phyloP scores from a whole-genome alignment of 2,113 vertebrate species.

The Sturnira hondurensis region DNA sequence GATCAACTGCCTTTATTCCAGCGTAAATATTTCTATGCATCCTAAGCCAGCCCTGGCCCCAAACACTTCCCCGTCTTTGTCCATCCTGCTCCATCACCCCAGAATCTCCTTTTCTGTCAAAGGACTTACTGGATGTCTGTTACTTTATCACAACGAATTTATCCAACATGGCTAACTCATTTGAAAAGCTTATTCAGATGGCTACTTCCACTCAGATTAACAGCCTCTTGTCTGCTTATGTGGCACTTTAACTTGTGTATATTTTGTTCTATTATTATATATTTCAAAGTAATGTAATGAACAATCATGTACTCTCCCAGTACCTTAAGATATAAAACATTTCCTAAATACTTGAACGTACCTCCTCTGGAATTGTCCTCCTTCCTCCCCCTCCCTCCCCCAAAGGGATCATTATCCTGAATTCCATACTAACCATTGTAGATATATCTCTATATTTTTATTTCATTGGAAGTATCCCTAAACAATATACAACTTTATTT shows the following conservation, averaged over 20 bases:
- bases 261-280: constrained; percentile 28
- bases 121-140: background rate
- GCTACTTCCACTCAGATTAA: constrained; percentile 22
- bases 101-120: background rate
- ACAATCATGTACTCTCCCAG: background rate
- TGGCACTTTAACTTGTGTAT: constrained; percentile 7
- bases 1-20: background rate
- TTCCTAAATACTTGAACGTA: background rate
- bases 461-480: background rate
- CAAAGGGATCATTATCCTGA: background rate
- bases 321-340: constrained; percentile 22
- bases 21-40: background rate
- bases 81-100: background rate
- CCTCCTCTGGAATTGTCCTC: background rate
- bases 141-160: background rate
- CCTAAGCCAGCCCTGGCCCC: background rate
- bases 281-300: constrained; percentile 12
- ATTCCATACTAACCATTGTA: background rate
- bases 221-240: background rate
- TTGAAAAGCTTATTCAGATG: background rate
- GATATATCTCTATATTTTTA: background rate
- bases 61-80: background rate
- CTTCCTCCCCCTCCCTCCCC: too few species aligned
- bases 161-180: background rate
- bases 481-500: background rate